Evolutionary conservation across 2,888 invertebrate genomes (phyloP).

Genomic region (Helleia helle): DNA sequence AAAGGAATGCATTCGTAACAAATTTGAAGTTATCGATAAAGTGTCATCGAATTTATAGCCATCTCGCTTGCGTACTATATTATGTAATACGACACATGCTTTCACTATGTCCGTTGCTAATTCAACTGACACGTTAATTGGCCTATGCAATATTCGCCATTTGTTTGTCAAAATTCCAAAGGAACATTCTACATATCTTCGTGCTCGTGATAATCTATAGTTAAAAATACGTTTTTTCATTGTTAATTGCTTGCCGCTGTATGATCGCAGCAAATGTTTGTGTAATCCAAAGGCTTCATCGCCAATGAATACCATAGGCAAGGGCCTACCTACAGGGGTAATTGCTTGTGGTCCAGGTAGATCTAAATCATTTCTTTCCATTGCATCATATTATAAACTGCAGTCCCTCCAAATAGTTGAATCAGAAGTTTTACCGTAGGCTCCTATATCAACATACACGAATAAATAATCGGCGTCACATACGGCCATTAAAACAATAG

Average conservation of each 20-base stretch:
- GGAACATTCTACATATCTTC: constrained; percentile 1
- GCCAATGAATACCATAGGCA: constrained; percentile 1
- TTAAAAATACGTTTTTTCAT: not conserved
- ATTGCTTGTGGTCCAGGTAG: too few species aligned
- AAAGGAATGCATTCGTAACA: constrained; percentile 19
- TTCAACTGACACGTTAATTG: constrained; percentile 3
- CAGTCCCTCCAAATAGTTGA: constrained; percentile 4
- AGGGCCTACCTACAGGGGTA: not conserved
- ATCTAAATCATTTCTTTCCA: constrained; percentile 4
- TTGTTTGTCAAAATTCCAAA: constrained; percentile 7
- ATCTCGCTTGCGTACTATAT: constrained; percentile 9
- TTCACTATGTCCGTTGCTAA: constrained; percentile 6
- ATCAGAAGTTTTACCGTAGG: constrained; percentile 3
- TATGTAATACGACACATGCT: constrained; percentile 13
- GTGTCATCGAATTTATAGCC: constrained; percentile 14
- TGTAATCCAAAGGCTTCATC: constrained; percentile 4
- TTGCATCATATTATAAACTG: constrained; percentile 4
- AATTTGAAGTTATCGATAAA: constrained; percentile 14
- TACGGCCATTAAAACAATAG: constrained; percentile 1
- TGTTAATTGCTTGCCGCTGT: constrained; percentile 3
- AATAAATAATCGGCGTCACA: constrained; percentile 6
- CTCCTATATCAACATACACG: constrained; percentile 1
- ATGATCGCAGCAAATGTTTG: constrained; percentile 7
- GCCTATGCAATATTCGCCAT: constrained; percentile 5
- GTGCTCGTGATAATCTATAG: constrained; percentile 3